These are phyloP conservation scores for Odontocerum albicorne DNA, from an alignment of 2,888 invertebrate species.

Conservation along the genomic window DNA sequence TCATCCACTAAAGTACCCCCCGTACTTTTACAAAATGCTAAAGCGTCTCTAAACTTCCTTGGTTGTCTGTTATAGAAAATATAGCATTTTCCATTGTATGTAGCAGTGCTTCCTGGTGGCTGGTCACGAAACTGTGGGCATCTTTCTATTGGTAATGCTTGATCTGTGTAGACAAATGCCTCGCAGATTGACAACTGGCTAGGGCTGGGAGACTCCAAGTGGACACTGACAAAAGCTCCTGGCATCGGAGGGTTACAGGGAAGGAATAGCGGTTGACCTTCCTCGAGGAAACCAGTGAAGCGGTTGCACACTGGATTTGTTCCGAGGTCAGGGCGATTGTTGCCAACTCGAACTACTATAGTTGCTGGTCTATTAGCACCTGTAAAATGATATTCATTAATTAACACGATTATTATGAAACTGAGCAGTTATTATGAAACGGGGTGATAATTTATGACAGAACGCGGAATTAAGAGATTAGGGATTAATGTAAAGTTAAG, in stretches of 20 bases:
- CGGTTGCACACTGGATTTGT: constrained; percentile 92
- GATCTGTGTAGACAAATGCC: constrained; percentile 92
- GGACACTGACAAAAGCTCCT: constrained; percentile 91
- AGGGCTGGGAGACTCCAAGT: constrained; percentile 73
- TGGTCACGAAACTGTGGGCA: constrained; percentile 93
- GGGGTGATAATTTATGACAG: not conserved
- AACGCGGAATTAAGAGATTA: not conserved
- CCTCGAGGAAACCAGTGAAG: constrained; percentile 82
- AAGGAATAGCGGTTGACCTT: constrained; percentile 87
- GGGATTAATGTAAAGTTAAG: too few relatives aligned
- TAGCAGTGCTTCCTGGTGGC: constrained; percentile 89
- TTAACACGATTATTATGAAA: not conserved
- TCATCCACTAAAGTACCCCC: constrained; percentile 88
- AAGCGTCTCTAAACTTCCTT: constrained; percentile 74
- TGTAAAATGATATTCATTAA: too few relatives aligned
- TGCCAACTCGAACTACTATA: constrained; percentile 87
- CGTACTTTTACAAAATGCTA: constrained; percentile 76
- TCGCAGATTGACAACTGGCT: constrained; percentile 88
- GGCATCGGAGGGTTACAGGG: constrained; percentile 96
- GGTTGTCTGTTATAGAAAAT: constrained; percentile 91
- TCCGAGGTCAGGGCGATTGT: constrained; percentile 88
- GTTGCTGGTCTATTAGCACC: constrained; percentile 79
- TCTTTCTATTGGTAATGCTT: constrained; percentile 85
- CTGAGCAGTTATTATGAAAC: not conserved
- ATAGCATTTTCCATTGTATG: constrained; percentile 94